These are phyloP conservation scores for Chymomyza costata DNA, from an alignment of 1,140 invertebrate genomes.

Conservation along the genomic window DNA sequence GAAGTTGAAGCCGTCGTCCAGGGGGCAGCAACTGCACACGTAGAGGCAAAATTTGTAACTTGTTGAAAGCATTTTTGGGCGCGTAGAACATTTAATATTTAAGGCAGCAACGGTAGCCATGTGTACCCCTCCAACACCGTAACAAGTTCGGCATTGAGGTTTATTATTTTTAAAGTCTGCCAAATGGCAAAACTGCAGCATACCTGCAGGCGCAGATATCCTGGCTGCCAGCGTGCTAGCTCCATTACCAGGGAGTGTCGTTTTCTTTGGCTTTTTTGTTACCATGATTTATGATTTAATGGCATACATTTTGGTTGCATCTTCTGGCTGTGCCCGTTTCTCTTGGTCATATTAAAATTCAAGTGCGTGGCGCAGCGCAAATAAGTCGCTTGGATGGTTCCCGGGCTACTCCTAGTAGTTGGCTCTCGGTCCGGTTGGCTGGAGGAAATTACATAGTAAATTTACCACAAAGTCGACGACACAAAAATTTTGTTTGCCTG, in stretches of 20 bases:
- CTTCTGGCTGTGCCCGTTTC: constrained; percentile 16
- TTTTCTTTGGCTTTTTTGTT: too few relatives aligned
- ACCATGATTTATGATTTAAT: constrained; percentile 58
- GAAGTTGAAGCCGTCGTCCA: constrained; percentile 4
- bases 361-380: constrained; percentile 41
- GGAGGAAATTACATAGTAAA: constrained; percentile 37
- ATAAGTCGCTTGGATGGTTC: constrained; percentile 5
- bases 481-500: constrained; percentile 8
- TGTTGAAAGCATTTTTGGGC: constrained; percentile 50
- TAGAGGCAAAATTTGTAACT: constrained; percentile 62
- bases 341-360: constrained; percentile 67
- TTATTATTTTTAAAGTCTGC: constrained; percentile 50
- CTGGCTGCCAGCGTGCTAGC: too few relatives aligned
- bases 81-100: constrained; percentile 32
- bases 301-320: constrained; percentile 3
- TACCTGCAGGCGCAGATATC: constrained; percentile 35
- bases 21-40: constrained; percentile 28
- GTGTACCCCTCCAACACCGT: too few relatives aligned
- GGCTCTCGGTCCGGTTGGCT: not conserved
- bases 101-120: constrained; percentile 1
- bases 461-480: constrained; percentile 36
- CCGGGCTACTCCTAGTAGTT: not conserved
- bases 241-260: too few relatives aligned
- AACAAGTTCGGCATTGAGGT: too few relatives aligned
- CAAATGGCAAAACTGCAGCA: constrained; percentile 27